A percentile compares a stretch with the other conserved stretches of the same genome.
Evolutionary conservation across 2,113 vertebrate genomes (phyloP).

Genomic region (Hippoglossus stenolepis): DNA sequence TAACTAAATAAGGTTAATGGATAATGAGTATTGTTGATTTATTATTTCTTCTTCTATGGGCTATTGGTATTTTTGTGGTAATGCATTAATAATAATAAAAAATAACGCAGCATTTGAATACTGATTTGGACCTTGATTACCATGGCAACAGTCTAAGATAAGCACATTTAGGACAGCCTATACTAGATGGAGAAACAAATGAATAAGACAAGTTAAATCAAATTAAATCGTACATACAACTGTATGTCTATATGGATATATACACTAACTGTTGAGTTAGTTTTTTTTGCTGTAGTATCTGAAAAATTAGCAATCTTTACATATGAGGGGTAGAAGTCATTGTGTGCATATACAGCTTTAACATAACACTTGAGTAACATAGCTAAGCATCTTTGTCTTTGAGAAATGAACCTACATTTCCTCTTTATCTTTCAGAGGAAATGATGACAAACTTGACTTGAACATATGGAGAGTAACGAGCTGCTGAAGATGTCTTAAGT

Average conservation of each 20-base stretch:
- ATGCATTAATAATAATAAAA: background rate
- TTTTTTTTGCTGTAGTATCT: background rate
- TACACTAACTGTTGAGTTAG: too few species aligned
- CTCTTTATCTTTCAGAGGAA: background rate
- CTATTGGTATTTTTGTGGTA: background rate
- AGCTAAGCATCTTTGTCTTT: too few species aligned
- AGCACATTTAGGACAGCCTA: background rate
- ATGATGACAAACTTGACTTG: background rate
- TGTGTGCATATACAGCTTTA: too few species aligned
- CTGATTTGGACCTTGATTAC: background rate
- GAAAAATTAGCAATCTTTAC: background rate
- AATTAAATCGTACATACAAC: background rate
- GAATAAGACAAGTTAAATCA: background rate
- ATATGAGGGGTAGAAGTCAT: too few species aligned
- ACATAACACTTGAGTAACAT: too few species aligned
- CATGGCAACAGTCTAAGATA: background rate
- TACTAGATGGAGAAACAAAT: too few species aligned
- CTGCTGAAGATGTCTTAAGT: conserved; percentile 27
- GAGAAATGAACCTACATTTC: background rate
- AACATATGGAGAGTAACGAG: background rate
- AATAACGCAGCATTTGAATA: background rate
- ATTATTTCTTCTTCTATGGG: background rate
- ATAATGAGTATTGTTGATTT: background rate
- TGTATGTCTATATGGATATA: too few species aligned
- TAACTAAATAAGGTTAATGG: background rate